phyloP scores from a whole-genome alignment of 2,113 vertebrate species.

The Lutjanus erythropterus region DNA sequence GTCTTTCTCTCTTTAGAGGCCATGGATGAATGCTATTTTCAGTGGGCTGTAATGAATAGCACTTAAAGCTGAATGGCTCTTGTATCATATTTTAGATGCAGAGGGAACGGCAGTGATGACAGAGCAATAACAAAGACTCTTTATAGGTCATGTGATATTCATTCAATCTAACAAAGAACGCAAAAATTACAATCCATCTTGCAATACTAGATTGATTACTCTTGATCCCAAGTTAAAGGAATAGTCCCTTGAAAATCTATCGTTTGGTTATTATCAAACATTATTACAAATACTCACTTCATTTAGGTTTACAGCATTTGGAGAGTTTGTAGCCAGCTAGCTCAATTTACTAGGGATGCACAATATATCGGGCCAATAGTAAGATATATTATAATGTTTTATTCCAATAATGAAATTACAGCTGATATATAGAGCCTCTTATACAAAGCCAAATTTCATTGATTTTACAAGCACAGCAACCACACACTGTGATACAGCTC shows the following conservation, averaged over 20 bases:
- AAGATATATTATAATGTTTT: too few species aligned
- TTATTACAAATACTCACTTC: neutral
- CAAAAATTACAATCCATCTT: neutral
- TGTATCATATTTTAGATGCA: constrained; percentile 57
- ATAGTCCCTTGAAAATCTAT: neutral
- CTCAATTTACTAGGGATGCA: neutral
- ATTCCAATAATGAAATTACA: too few species aligned
- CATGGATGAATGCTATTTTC: constrained; percentile 74
- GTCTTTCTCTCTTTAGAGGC: constrained; percentile 67
- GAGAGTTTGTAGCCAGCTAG: neutral
- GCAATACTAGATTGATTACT: neutral
- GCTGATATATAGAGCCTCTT: too few species aligned
- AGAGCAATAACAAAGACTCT: constrained; percentile 37
- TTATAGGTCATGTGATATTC: constrained; percentile 1
- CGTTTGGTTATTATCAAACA: neutral
- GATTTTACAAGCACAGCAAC: too few species aligned
- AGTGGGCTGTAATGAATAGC: constrained; percentile 69
- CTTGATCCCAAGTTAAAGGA: neutral
- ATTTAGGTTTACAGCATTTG: too few species aligned
- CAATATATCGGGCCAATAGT: too few species aligned
- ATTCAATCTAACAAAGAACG: constrained; percentile 9
- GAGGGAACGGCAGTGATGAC: constrained; percentile 10
- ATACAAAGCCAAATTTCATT: too few species aligned
- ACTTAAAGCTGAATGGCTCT: constrained; percentile 64
- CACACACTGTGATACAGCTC: too few species aligned